Conservation (phyloP, 2,113 vertebrate species). For the Nettapus auritus region DNA sequence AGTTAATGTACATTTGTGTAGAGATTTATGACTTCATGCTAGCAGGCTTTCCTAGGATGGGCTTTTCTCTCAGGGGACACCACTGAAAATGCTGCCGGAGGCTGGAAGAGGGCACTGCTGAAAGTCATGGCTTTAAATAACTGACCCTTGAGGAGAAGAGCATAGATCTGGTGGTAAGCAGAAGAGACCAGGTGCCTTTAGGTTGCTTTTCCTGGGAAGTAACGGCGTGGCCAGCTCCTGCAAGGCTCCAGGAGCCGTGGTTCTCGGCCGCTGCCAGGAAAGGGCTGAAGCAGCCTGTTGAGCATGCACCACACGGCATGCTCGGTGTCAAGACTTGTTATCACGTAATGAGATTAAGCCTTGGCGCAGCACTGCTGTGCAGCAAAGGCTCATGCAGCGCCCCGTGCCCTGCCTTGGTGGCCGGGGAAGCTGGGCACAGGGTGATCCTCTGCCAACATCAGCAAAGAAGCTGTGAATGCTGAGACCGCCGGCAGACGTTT, state of each 20-base stretch:
- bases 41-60: neutral
- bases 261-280: neutral
- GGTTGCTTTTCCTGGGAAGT: neutral
- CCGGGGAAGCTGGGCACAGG: neutral
- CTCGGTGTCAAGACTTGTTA: conserved; percentile 17
- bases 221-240: neutral
- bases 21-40: neutral
- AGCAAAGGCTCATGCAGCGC: neutral
- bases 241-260: too few species aligned
- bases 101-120: neutral
- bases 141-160: neutral
- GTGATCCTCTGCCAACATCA: neutral
- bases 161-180: neutral
- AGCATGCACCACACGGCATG: neutral
- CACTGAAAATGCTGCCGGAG: neutral
- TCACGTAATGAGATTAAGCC: conserved; percentile 5
- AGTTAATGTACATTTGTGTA: neutral
- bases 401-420: neutral
- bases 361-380: neutral
- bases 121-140: neutral
- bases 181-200: neutral
- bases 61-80: neutral
- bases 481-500: neutral
- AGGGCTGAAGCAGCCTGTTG: neutral
- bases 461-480: conserved; percentile 13